phyloP scores from a whole-genome alignment of 2,797 vertebrate genomes.

The Macrochelys suwanniensis region DNA sequence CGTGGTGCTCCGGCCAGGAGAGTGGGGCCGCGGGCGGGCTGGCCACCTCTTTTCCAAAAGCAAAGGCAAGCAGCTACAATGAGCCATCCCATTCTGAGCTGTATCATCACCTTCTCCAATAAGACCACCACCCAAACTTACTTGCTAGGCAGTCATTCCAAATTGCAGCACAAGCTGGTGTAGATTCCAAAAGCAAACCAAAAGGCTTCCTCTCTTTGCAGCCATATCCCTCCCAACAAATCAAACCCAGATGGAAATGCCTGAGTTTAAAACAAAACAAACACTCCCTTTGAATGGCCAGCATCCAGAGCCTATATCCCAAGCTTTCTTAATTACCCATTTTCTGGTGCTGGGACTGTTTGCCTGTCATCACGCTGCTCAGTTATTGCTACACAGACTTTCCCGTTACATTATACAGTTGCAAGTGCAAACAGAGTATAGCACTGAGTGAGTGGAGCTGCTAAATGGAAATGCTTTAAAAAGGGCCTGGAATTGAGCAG shows the following conservation, averaged over 20 bases:
- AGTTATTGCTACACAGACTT: background rate
- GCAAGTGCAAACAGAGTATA: background rate
- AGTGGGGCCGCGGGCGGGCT: no score
- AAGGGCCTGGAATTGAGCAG: background rate
- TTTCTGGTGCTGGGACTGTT: background rate
- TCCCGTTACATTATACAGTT: background rate
- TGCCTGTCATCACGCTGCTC: accelerated
- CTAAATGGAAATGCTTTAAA: background rate
- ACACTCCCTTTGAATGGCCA: background rate
- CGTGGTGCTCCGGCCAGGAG: no score
- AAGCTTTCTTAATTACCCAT: background rate
- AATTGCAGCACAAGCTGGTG: background rate
- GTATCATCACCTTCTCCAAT: background rate
- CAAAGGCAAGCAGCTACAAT: background rate
- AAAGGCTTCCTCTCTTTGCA: background rate
- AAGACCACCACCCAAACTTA: background rate
- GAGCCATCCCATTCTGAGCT: background rate
- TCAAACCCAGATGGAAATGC: background rate
- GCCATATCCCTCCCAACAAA: background rate
- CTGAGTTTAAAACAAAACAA: background rate
- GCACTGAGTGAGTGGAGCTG: background rate
- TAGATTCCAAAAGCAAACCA: background rate
- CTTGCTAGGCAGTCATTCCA: background rate
- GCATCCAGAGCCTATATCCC: background rate
- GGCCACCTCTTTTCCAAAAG: background rate